Base-by-base conservation (phyloP, 2,888 invertebrate genomes). In the Tridacna crocea region DNA sequence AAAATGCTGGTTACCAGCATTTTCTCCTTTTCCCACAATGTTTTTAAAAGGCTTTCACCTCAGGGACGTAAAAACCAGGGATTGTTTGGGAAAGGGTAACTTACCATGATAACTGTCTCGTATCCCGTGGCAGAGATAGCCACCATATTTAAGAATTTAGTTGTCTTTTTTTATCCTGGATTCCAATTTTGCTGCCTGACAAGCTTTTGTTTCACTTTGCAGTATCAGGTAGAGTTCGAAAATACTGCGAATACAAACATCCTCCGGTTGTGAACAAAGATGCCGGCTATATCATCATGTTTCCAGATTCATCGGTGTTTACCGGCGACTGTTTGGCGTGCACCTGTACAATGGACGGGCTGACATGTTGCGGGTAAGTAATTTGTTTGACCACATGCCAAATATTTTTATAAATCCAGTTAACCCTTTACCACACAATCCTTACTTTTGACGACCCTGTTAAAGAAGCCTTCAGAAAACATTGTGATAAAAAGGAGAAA, bases 301-400 rank as follows among this genome's bases (percentile, higher is more conserved):
- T 84, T 47, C 84, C 84, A 4, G 84, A 82, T 61, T 84, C 84
- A 24, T 70, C 79, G 8, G 48, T 84, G 15, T 79, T 66, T 46
- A 74, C 77, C n/a, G 75, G 65, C n/a, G 82, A 79, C 66, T 84
- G 84, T 55, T 13, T 82, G n/a, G 80, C 77, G 11, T 84, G 84
- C 48, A 65, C 51, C 12, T 84, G 84, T 55, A 75, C 77, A 3
- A 36, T 77, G 72, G 26, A 22, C 12, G 84, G 84, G 17, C 75
- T 84, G 19, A 72, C 72, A 15, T 84, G 84, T n/a, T 84, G 84
- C 61, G 84, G 84, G 84, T 84, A 77, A 70, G 70, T 51, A 24
- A 36, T 26, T n/a, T n/a, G 24, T 24, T 63, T 24, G 3, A 1
- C 13, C 13, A 63, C 63, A 63, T n/a, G 13, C 2, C 36, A 2